A percentile compares a stretch with the other conserved stretches of the same genome.
These are phyloP conservation scores for Coelopa frigida DNA, from an alignment of 1,140 invertebrate species.

Conservation along the genomic window DNA sequence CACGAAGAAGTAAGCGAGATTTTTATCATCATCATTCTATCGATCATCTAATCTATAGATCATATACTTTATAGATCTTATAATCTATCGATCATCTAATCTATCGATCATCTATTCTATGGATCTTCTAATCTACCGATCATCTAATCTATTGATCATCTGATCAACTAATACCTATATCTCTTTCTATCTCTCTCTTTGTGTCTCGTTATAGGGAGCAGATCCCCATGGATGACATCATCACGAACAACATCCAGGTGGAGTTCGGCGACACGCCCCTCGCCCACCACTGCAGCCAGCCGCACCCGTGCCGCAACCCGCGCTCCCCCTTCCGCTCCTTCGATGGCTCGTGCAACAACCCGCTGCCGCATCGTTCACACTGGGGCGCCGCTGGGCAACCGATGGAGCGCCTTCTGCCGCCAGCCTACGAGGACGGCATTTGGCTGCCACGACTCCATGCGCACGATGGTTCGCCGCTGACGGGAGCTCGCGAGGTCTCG, in stretches of 20 bases:
- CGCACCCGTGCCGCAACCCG: constrained; percentile 19
- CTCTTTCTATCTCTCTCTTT: no score
- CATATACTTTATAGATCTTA: no score
- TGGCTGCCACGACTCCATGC: constrained; percentile 39
- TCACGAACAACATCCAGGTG: constrained; percentile 42
- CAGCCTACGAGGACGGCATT: constrained; percentile 74
- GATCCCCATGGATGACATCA: constrained; percentile 43
- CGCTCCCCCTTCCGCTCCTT: constrained; percentile 54
- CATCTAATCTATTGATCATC: no score
- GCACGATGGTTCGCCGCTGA: constrained; percentile 48
- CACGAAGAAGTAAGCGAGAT: constrained; percentile 37
- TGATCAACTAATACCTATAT: no score
- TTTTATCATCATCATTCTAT: no score
- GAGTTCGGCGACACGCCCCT: constrained; percentile 44
- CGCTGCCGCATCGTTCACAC: constrained; percentile 34
- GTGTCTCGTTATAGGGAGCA: constrained; percentile 39
- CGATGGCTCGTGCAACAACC: constrained; percentile 75
- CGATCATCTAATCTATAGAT: no score
- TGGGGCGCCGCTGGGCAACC: constrained; percentile 70
- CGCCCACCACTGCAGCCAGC: constrained; percentile 27
- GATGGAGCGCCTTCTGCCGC: constrained; percentile 65
- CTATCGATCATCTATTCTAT: no score
- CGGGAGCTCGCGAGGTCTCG: constrained; percentile 63
- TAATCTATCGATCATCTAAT: no score
- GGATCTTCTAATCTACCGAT: no score